Percentiles rank a stretch among this genome's conserved stretches.
phyloP scores from a whole-genome alignment of 2,113 vertebrate species.

The Hyperopisus bebe region DNA sequence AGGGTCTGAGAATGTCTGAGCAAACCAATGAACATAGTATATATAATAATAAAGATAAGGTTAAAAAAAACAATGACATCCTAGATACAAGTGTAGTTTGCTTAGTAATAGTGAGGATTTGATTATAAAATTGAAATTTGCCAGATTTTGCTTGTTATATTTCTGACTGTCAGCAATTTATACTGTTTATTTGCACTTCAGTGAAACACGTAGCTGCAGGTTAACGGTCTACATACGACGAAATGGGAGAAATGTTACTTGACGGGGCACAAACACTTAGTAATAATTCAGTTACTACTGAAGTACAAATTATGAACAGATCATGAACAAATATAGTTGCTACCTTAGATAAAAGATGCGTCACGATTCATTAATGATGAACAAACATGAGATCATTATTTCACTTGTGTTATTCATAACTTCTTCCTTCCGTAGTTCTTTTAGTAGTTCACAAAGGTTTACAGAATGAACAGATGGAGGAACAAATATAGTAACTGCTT shows the following conservation, averaged over 20 bases:
- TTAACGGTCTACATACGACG: background rate
- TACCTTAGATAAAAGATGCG: background rate
- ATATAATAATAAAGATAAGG: background rate
- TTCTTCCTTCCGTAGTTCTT: background rate
- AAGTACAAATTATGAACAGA: background rate
- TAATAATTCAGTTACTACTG: background rate
- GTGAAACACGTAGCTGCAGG: background rate
- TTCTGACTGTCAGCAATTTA: background rate
- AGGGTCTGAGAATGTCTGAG: background rate
- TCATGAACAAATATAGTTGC: background rate
- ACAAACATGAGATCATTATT: background rate
- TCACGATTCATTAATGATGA: background rate
- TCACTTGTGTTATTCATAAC: background rate
- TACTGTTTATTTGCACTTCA: background rate
- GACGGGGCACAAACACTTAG: background rate
- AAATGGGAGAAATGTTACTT: background rate
- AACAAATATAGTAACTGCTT: background rate
- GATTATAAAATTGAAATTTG: background rate
- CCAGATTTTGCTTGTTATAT: background rate
- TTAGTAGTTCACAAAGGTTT: background rate
- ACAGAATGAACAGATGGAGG: background rate
- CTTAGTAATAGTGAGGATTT: background rate
- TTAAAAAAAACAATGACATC: background rate
- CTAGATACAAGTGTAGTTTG: background rate
- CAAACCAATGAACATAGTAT: background rate